phyloP scores from a whole-genome alignment of 92 coral and sea anemone genomes.

The Palythoa grandis region DNA sequence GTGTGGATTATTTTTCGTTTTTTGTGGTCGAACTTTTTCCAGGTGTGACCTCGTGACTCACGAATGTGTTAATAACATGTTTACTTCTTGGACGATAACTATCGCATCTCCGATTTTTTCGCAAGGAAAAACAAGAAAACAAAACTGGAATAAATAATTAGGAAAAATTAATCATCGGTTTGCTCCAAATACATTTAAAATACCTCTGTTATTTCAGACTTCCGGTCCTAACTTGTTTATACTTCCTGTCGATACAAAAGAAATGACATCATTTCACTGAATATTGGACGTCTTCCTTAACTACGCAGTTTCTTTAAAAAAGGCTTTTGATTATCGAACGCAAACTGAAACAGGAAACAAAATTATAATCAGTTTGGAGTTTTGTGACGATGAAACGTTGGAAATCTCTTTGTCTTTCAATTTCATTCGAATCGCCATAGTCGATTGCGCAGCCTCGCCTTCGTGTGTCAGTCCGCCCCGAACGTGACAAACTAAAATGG shows the following conservation, averaged over 20 bases:
- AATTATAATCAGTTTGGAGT: background rate
- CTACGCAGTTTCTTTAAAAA: background rate
- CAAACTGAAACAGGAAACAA: background rate
- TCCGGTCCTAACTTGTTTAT: background rate
- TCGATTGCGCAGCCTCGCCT: conserved; percentile 51
- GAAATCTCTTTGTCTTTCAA: background rate
- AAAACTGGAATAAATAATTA: no score
- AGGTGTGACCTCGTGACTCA: no score
- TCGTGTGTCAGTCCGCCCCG: conserved; percentile 52
- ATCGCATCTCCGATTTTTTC: no score
- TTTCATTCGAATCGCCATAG: background rate
- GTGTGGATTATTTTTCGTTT: no score
- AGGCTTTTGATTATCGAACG: background rate
- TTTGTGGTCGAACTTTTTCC: no score
- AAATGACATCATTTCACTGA: background rate
- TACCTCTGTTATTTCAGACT: background rate
- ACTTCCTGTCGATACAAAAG: background rate
- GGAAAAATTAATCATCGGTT: no score
- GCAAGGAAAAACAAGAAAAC: no score
- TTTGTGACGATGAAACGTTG: background rate
- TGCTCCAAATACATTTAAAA: no score
- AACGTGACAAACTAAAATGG: conserved; percentile 75
- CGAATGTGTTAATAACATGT: no score
- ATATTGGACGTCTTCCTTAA: background rate
- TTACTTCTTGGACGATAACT: no score